phyloP scores from a whole-genome alignment of 2,113 vertebrate genomes.

The Pituophis catenifer region DNA sequence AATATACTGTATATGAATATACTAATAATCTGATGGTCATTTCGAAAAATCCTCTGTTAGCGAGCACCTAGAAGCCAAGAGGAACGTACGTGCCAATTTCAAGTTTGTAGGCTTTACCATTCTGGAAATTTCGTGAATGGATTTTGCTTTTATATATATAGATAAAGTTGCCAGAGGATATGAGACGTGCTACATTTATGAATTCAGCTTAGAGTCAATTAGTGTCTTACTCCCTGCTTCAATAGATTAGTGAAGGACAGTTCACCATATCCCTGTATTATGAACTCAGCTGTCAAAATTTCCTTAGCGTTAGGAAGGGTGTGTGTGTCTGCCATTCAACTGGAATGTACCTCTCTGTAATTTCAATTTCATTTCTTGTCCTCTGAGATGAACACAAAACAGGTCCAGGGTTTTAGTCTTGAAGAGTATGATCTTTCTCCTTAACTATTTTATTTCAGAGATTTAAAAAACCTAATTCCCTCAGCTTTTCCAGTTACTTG shows the following conservation, averaged over 20 bases:
- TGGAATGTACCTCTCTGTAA: not conserved
- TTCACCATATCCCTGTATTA: not conserved
- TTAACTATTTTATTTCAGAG: not conserved
- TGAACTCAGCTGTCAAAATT: not conserved
- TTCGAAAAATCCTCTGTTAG: too few species aligned
- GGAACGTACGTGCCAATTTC: too few species aligned
- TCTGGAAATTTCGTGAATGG: too few species aligned
- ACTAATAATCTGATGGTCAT: too few species aligned
- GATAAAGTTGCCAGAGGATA: not conserved
- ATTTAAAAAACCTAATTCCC: not conserved
- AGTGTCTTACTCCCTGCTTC: not conserved
- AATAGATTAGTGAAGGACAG: not conserved
- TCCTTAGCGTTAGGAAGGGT: not conserved
- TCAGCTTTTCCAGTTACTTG: not conserved
- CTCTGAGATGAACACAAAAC: not conserved
- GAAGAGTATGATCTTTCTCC: not conserved
- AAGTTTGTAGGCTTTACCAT: too few species aligned
- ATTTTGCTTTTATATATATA: too few species aligned
- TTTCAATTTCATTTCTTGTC: not conserved
- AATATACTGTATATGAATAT: too few species aligned
- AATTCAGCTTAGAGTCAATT: not conserved
- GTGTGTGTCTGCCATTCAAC: not conserved
- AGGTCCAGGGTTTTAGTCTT: not conserved
- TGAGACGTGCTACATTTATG: not conserved
- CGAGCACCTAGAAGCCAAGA: too few species aligned